Evolutionary conservation across 2,113 vertebrate genomes (phyloP), one percentile per base, ranked within the genome.

Genomic region (Catharus minimus): DNA sequence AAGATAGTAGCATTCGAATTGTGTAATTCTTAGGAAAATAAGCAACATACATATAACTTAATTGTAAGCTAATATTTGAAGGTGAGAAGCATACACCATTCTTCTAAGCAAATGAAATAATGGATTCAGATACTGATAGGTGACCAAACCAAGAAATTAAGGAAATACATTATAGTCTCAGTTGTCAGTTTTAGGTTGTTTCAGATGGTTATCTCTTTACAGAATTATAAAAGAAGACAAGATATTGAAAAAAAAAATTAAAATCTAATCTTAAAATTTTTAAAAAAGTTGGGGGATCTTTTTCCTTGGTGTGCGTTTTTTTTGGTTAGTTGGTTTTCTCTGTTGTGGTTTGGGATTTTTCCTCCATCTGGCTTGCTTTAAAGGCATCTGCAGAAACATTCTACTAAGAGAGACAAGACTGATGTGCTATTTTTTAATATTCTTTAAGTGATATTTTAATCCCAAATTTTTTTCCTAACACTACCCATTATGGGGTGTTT

Each of bases 281-380:
- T 57, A 18, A 2, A 19, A 36, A 38, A 32, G 0, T 43, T 33
- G 22, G 1, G 13, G 0, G 2, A 4, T 4, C 49, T 55, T 43
- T 36, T 66, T 16, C 2, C 10, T 67, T 56, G 16, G 4, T 11
- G 26, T 50, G 4, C n/a, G 8, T 13, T 65, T 39, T 39, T 57
- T 57, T 41, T 20, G 5, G 8, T 46, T 57, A 4, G 0, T 62
- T 58, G 5, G 2, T 58, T 80, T 76, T 47, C 4, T 62, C 19
- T 26, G 1, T 11, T 47, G 4, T 52, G 13, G 6, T 15, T 82
- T 58, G 15, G 2, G 3, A 2, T n/a, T 53, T 52, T 74, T 7
- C 11, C 33, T 38, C 21, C 11, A 41, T 74, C 27, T 60, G 5
- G 3, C 21, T 65, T 75, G 10, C 13, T 75, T 75, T 64, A 50